A percentile compares a stretch with the other conserved stretches of the same genome.
Conservation (phyloP, 2,113 vertebrate genomes). For the Myiopsitta monachus region DNA sequence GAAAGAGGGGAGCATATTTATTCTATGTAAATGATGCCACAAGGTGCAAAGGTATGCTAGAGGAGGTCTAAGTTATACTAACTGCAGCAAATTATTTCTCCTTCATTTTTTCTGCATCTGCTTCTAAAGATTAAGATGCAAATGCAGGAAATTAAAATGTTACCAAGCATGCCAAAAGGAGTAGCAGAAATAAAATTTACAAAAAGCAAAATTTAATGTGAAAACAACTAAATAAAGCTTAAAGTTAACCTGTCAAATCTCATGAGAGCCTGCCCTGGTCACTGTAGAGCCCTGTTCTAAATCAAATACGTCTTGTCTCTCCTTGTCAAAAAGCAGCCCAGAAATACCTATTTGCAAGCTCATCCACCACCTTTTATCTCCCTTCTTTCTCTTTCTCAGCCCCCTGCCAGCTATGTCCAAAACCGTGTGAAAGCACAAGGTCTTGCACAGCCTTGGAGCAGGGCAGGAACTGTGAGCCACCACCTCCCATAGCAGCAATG, state of each 20-base stretch:
- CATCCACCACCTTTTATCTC: not conserved
- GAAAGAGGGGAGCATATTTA: not conserved
- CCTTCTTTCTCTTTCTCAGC: not conserved
- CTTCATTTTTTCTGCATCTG: not conserved
- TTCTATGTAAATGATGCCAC: not conserved
- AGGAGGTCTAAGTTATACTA: not conserved
- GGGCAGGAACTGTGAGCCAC: not conserved
- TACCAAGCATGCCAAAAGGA: not conserved
- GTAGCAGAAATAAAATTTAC: not conserved
- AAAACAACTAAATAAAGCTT: not conserved
- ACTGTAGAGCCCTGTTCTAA: not conserved
- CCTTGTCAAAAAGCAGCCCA: not conserved
- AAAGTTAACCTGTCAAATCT: not conserved
- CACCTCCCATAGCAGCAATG: not conserved
- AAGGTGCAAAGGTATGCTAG: not conserved
- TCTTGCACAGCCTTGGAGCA: not conserved
- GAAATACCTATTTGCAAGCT: not conserved
- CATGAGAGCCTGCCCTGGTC: not conserved
- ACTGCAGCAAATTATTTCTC: not conserved
- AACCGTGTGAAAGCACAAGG: not conserved
- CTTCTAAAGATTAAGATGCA: not conserved
- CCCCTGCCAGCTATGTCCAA: not conserved
- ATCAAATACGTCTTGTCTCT: not conserved
- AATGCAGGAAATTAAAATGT: not conserved
- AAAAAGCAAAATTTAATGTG: not conserved